A percentile compares a stretch with the other conserved stretches of the same genome.
These are phyloP conservation scores for Danaus plexippus DNA, from an alignment of 1,140 invertebrate species.

Conservation along the genomic window DNA sequence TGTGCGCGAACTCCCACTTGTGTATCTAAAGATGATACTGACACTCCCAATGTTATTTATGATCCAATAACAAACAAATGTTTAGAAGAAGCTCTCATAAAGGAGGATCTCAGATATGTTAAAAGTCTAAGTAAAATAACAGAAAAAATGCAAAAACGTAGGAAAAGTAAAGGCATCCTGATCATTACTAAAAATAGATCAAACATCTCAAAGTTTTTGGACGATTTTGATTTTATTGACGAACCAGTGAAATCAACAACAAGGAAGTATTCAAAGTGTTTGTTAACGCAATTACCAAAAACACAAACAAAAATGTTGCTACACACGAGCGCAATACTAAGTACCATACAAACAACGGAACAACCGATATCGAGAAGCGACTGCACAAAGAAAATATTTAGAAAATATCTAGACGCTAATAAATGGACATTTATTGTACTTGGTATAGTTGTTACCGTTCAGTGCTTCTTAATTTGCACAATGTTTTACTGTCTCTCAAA, in stretches of 20 bases:
- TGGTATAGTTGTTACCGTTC: constrained; percentile 29
- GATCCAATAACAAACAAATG: constrained; percentile 43
- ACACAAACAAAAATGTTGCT: background rate
- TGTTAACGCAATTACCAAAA: background rate
- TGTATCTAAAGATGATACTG: constrained; percentile 34
- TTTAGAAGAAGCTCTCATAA: constrained; percentile 23
- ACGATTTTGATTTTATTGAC: constrained; percentile 7
- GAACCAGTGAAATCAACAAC: constrained; percentile 8
- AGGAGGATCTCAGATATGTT: constrained; percentile 38
- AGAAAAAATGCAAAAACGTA: constrained; percentile 8
- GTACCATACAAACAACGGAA: constrained; percentile 1
- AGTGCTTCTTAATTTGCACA: constrained; percentile 44
- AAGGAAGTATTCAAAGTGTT: background rate
- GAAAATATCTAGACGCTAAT: constrained; percentile 26
- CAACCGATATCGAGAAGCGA: background rate
- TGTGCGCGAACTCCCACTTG: constrained; percentile 64
- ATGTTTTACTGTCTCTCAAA: constrained; percentile 38
- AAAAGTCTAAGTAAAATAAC: constrained; percentile 23
- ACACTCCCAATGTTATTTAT: constrained; percentile 49
- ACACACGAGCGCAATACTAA: background rate
- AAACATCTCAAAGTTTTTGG: constrained; percentile 5
- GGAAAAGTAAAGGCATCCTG: constrained; percentile 33
- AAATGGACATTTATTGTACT: constrained; percentile 34
- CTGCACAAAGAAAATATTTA: constrained; percentile 4
- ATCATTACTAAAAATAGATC: constrained; percentile 26